A percentile compares a stretch with the other conserved stretches of the same genome.
Evolutionary conservation across 2,797 vertebrate genomes (phyloP).

Genomic region (Sparidentex hasta): DNA sequence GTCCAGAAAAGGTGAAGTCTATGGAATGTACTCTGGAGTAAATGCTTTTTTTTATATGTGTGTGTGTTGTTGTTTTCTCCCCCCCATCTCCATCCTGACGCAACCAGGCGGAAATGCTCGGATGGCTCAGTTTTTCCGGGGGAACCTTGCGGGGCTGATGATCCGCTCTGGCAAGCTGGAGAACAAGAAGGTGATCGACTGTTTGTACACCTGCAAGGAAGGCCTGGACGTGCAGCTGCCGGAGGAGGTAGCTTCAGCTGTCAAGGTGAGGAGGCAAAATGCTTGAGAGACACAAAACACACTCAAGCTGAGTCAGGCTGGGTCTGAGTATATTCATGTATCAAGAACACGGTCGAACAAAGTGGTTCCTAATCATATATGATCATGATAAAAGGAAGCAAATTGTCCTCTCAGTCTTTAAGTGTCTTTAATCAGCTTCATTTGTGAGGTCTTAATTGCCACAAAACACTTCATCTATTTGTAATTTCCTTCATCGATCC

Average conservation of each 20-base stretch:
- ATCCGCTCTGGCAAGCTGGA: constrained; percentile 95
- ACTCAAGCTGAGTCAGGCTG: background rate
- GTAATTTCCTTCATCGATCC: too few species aligned
- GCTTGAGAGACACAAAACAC: constrained; percentile 1
- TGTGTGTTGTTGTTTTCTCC: constrained; percentile 24
- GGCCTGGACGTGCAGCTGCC: constrained; percentile 93
- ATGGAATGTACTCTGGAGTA: constrained; percentile 19
- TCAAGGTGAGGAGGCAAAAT: constrained; percentile 88
- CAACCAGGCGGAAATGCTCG: constrained; percentile 90
- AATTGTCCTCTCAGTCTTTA: background rate
- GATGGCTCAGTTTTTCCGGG: constrained; percentile 97
- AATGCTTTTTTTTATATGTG: background rate
- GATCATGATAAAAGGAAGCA: background rate
- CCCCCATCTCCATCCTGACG: constrained; percentile 18
- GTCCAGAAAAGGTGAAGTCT: constrained; percentile 41
- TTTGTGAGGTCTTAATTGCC: too few species aligned
- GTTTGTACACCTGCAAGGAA: constrained; percentile 98
- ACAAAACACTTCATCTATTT: too few species aligned
- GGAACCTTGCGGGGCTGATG: constrained; percentile 94
- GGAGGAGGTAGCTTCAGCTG: constrained; percentile 87
- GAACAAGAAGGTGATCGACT: constrained; percentile 98
- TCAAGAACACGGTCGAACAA: background rate
- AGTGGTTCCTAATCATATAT: background rate
- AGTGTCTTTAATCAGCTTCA: too few species aligned
- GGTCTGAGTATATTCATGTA: background rate